phyloP scores from a whole-genome alignment of 2,888 invertebrate species.

The Gastracanthus pulcherrimus region DNA sequence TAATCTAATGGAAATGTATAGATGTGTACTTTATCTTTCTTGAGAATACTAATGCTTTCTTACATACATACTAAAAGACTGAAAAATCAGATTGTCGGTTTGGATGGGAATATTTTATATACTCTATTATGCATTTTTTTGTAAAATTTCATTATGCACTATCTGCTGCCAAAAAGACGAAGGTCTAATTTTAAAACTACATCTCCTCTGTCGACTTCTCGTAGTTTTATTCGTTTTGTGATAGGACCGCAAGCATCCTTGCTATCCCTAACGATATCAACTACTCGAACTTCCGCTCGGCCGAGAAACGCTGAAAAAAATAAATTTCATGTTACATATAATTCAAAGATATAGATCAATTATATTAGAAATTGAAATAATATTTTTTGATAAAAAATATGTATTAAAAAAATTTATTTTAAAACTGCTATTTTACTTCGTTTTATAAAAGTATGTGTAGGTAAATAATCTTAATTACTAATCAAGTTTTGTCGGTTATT shows the following conservation, averaged over 20 bases:
- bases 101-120: conserved; percentile 24
- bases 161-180: conserved; percentile 79
- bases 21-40: conserved; percentile 31
- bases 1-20: conserved; percentile 48
- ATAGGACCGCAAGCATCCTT: conserved; percentile 82
- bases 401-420: too few relatives aligned
- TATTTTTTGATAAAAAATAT: neutral
- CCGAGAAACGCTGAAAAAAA: conserved; percentile 83
- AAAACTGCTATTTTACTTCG: neutral
- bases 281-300: conserved; percentile 83
- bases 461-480: too few relatives aligned
- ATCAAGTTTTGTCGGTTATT: too few relatives aligned
- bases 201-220: conserved; percentile 85
- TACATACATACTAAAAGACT: conserved; percentile 40
- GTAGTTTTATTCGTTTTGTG: conserved; percentile 82
- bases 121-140: conserved; percentile 49
- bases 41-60: conserved; percentile 45
- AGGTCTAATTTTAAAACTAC: conserved; percentile 85
- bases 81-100: conserved; percentile 40
- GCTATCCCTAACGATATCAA: conserved; percentile 81
- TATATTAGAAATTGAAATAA: neutral
- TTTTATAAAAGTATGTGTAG: neutral
- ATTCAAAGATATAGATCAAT: conserved; percentile 27
- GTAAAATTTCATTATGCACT: conserved; percentile 38
- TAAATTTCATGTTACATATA: neutral